Evolutionary conservation across 1,140 invertebrate species (phyloP).

Genomic region (Bombus vancouverensis): DNA sequence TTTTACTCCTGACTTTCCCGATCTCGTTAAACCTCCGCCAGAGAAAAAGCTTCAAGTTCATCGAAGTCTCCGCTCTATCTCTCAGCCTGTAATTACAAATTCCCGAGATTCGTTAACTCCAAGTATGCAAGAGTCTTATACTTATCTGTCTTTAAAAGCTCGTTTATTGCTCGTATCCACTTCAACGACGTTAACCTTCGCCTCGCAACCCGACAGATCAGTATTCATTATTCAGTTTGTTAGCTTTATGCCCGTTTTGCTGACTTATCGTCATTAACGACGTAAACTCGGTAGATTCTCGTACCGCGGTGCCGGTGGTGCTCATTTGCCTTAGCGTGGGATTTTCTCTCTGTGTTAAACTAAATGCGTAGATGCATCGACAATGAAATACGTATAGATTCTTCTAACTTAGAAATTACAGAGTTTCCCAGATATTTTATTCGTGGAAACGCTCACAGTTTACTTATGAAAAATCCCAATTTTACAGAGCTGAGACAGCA

Average conservation of each 20-base stretch:
- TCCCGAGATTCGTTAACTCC: constrained; percentile 1
- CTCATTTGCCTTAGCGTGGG: neutral
- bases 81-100: neutral
- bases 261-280: neutral
- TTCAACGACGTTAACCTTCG: constrained; percentile 2
- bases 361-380: no score
- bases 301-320: neutral
- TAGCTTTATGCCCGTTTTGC: neutral
- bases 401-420: no score
- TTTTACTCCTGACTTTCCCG: neutral
- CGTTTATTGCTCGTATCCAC: constrained; percentile 12
- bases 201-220: neutral
- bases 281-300: neutral
- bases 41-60: neutral
- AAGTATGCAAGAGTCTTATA: neutral
- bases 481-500: no score
- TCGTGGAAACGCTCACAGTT: no score
- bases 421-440: no score
- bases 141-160: neutral
- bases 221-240: constrained; percentile 23
- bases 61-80: neutral
- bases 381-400: no score
- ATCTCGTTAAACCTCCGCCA: neutral
- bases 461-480: no score
- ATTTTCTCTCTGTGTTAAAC: neutral